phyloP scores from a whole-genome alignment of 1,140 invertebrate genomes.

The Sitophilus oryzae region DNA sequence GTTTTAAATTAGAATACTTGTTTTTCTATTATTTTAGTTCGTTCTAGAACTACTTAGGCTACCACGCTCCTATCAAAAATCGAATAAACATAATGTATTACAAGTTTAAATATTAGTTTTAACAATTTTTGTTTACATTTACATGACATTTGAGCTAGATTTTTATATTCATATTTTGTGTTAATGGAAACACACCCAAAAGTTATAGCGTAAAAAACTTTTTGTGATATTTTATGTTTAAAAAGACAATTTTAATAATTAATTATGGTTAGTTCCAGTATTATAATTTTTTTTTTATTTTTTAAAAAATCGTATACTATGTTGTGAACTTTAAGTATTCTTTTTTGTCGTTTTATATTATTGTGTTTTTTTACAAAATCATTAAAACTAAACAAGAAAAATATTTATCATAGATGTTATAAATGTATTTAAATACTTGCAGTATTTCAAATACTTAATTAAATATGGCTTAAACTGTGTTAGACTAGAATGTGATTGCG shows the following conservation, averaged over 20 bases:
- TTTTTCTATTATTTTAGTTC: slow-evolving; percentile 19
- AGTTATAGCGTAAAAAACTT: neutral
- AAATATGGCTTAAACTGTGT: neutral
- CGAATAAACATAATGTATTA: too few species aligned
- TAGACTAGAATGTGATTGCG: neutral
- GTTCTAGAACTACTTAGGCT: slow-evolving; percentile 20
- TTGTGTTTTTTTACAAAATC: too few species aligned
- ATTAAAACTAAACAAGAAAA: too few species aligned
- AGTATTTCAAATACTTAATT: neutral
- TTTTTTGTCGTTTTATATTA: too few species aligned
- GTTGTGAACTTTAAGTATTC: too few species aligned
- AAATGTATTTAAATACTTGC: neutral
- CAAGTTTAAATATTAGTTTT: too few species aligned
- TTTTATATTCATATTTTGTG: too few species aligned
- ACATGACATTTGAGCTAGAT: too few species aligned
- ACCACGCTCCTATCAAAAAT: too few species aligned
- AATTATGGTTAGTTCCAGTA: neutral
- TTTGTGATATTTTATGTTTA: slow-evolving; percentile 6
- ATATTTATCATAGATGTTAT: neutral
- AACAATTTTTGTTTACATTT: too few species aligned
- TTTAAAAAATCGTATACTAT: too few species aligned
- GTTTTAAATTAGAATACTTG: neutral
- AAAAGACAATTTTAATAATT: neutral
- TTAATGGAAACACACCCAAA: neutral
- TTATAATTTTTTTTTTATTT: neutral